Percentiles rank a stretch among this genome's conserved stretches.
Conservation (phyloP, 2,113 vertebrate genomes). For the Catharus fuscescens region DNA sequence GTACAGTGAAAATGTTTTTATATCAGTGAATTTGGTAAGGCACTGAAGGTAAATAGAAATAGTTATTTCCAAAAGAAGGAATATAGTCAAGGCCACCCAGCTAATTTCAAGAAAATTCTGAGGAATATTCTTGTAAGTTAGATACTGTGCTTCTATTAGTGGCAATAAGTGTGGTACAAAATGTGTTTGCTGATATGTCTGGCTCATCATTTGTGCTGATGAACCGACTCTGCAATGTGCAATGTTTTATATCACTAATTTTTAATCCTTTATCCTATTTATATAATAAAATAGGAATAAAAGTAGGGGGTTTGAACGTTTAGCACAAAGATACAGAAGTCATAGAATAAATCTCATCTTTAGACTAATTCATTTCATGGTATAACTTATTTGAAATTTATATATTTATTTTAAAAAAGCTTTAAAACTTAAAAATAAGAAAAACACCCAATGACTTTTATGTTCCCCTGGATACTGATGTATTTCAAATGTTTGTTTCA, state of each 20-base stretch:
- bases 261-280: background rate
- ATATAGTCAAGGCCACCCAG: slow-evolving; percentile 61
- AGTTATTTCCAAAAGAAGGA: slow-evolving; percentile 68
- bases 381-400: background rate
- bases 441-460: background rate
- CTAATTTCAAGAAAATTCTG: slow-evolving; percentile 25
- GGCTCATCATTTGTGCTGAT: background rate
- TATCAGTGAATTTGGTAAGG: background rate
- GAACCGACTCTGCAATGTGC: background rate
- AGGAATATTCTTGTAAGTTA: background rate
- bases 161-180: background rate
- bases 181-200: background rate
- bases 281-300: background rate
- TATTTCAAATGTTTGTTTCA: background rate
- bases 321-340: background rate
- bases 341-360: background rate
- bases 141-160: background rate
- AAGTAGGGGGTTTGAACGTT: background rate
- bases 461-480: background rate
- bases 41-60: slow-evolving; percentile 21
- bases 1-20: slow-evolving; percentile 67
- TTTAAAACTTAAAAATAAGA: background rate
- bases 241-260: background rate
- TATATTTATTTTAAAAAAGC: background rate
- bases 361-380: background rate